Percentiles rank a stretch among this genome's conserved stretches.
Conservation (phyloP, 1,140 invertebrate species). For the Rhyzopertha dominica region DNA sequence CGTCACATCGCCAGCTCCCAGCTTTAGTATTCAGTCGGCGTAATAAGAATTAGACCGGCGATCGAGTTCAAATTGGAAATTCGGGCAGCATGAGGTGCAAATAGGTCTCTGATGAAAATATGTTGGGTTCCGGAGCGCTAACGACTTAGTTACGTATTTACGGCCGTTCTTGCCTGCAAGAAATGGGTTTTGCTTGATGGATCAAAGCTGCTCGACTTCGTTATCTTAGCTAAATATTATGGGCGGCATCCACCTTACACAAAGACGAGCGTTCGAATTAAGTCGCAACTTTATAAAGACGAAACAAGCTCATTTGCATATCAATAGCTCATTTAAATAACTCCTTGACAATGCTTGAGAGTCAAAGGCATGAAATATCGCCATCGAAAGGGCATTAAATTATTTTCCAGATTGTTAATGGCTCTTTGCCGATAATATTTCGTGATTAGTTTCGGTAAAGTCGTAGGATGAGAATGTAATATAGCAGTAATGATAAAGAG, state of each 20-base stretch:
- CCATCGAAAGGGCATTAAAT: too few relatives aligned
- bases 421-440: too few relatives aligned
- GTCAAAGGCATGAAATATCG: too few relatives aligned
- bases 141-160: not conserved
- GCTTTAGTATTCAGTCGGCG: constrained; percentile 14
- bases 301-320: constrained; percentile 14
- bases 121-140: constrained; percentile 2
- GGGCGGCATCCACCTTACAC: not conserved
- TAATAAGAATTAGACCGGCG: constrained; percentile 14
- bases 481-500: too few relatives aligned
- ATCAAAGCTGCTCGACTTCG: constrained; percentile 12
- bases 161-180: constrained; percentile 1
- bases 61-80: constrained; percentile 15
- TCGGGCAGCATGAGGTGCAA: constrained; percentile 12
- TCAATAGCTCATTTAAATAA: constrained; percentile 16
- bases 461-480: too few relatives aligned
- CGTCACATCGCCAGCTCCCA: too few relatives aligned
- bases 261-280: constrained; percentile 14
- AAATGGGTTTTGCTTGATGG: constrained; percentile 2
- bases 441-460: too few relatives aligned
- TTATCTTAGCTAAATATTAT: constrained; percentile 12
- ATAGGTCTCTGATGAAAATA: constrained; percentile 12
- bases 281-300: constrained; percentile 13
- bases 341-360: too few relatives aligned
- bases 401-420: too few relatives aligned